phyloP scores from a whole-genome alignment of 2,797 vertebrate species.

The Spinus pinus region DNA sequence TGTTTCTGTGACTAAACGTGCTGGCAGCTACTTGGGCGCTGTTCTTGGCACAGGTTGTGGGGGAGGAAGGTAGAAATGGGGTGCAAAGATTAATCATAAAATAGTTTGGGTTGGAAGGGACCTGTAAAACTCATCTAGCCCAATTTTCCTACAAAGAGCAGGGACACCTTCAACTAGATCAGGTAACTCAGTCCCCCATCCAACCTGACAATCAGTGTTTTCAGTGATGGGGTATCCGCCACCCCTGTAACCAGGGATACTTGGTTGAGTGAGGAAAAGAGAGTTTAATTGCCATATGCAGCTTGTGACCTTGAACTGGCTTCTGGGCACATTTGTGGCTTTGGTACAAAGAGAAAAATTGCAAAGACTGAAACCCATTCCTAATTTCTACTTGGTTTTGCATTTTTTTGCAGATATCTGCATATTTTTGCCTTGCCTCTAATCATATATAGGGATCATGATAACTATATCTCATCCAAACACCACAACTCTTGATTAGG shows the following conservation, averaged over 20 bases:
- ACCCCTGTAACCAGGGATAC: neutral
- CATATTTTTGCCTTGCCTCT: neutral
- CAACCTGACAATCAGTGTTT: neutral
- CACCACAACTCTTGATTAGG: neutral
- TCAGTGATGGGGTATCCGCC: neutral
- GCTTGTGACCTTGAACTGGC: neutral
- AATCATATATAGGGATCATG: neutral
- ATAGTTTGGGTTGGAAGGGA: neutral
- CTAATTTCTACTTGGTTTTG: neutral
- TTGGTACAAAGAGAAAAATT: neutral
- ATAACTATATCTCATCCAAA: neutral
- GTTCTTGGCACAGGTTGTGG: neutral
- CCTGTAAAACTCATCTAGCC: neutral
- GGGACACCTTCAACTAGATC: neutral
- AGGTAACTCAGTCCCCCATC: neutral
- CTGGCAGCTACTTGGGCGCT: neutral
- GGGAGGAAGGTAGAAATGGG: neutral
- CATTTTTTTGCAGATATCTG: neutral
- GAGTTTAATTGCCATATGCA: neutral
- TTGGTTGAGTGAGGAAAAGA: neutral
- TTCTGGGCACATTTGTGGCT: neutral
- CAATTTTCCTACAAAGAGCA: neutral
- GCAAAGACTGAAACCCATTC: neutral
- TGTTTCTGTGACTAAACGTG: accelerated
- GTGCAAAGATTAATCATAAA: neutral